A percentile compares a stretch with the other conserved stretches of the same genome.
Conservation (phyloP, 2,888 invertebrate species). For the Leucozona laternaria region DNA sequence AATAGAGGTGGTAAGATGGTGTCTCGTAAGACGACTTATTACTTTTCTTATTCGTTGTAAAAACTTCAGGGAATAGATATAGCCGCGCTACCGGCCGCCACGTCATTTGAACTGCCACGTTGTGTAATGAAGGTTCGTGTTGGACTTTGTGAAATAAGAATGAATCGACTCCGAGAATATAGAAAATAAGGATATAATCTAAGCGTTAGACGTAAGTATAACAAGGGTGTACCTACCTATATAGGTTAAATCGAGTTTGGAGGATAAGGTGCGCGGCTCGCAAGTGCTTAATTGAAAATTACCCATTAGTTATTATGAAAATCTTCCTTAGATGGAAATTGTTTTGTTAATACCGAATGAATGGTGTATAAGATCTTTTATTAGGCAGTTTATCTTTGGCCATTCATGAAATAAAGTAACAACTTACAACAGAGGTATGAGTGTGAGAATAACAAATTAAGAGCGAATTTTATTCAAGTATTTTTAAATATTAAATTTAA, state of each 20-base stretch:
- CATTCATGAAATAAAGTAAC: slow-evolving; percentile 18
- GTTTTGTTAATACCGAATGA: slow-evolving; percentile 64
- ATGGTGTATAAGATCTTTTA: slow-evolving; percentile 37
- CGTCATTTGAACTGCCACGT: neutral
- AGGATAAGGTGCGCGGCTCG: slow-evolving; percentile 30
- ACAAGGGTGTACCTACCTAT: neutral
- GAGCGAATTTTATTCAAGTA: slow-evolving; percentile 14
- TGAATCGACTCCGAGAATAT: neutral
- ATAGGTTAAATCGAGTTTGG: slow-evolving; percentile 24
- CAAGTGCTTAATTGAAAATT: slow-evolving; percentile 71
- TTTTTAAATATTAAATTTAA: neutral
- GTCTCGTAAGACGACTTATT: slow-evolving; percentile 61
- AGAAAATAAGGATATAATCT: slow-evolving; percentile 23
- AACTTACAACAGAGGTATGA: neutral
- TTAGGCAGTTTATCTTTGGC: slow-evolving; percentile 48
- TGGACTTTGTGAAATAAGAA: slow-evolving; percentile 23
- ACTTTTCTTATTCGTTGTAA: slow-evolving; percentile 63
- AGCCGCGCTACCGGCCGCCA: neutral
- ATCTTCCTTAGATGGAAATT: slow-evolving; percentile 52
- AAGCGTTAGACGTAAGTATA: neutral
- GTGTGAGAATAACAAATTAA: neutral
- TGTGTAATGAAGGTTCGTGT: slow-evolving; percentile 44
- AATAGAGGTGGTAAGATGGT: slow-evolving; percentile 24
- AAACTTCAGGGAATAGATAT: slow-evolving; percentile 49
- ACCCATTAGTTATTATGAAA: slow-evolving; percentile 69